These are phyloP conservation scores for Phanerotoma sp. DNA, from an alignment of 2,888 invertebrate genomes.

Conservation along the genomic window DNA sequence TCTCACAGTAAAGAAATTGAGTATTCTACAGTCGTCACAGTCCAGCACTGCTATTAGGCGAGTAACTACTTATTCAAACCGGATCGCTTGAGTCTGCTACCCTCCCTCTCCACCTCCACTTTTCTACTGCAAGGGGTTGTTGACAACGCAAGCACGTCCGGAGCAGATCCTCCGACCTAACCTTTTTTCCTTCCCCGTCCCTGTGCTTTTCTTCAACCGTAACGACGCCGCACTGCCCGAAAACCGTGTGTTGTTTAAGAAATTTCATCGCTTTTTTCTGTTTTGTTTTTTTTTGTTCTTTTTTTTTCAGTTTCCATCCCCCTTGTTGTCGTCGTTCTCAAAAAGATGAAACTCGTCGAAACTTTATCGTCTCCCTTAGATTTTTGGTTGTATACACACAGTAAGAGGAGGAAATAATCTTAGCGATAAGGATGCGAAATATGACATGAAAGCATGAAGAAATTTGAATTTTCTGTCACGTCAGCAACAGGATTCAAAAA, in stretches of 20 bases:
- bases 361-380: constrained; percentile 10
- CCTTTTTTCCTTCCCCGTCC: constrained; percentile 30
- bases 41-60: constrained; percentile 51
- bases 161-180: constrained; percentile 32
- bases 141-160: constrained; percentile 50
- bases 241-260: constrained; percentile 13
- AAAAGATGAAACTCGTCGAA: constrained; percentile 7
- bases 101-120: constrained; percentile 11
- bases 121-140: constrained; percentile 33
- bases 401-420: constrained; percentile 14
- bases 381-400: not conserved
- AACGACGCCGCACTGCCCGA: constrained; percentile 12
- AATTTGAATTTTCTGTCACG: not conserved
- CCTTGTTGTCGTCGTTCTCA: not conserved
- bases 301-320: not conserved
- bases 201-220: constrained; percentile 13
- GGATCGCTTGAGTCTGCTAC: constrained; percentile 45
- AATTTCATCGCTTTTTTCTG: not conserved
- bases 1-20: constrained; percentile 34
- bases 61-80: constrained; percentile 55
- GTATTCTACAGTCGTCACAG: constrained; percentile 50
- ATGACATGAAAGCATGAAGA: not conserved
- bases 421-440: not conserved
- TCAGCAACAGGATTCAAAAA: constrained; percentile 4
- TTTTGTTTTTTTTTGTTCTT: not conserved